Conservation (phyloP, 2,888 invertebrate species). For the Lathronympha strigana region DNA sequence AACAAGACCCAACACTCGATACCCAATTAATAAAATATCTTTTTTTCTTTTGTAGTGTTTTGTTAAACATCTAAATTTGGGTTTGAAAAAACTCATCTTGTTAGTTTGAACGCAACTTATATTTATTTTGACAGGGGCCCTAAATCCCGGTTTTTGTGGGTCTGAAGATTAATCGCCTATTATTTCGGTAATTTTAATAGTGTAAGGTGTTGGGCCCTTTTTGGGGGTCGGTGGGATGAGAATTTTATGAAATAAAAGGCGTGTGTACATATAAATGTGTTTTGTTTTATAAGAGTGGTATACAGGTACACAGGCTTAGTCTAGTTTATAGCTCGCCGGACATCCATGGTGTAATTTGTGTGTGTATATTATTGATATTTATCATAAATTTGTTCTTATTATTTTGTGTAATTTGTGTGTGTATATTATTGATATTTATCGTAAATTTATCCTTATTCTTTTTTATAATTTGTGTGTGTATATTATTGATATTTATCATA, state of each 20-base stretch:
- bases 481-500: too few relatives aligned
- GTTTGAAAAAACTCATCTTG: conserved; percentile 58
- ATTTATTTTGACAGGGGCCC: conserved; percentile 76
- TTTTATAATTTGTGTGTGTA: too few relatives aligned
- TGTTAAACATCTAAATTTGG: conserved; percentile 82
- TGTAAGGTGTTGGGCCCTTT: conserved; percentile 64
- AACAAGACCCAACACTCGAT: conserved; percentile 61
- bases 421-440: too few relatives aligned
- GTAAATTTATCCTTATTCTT: too few relatives aligned
- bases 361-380: too few relatives aligned
- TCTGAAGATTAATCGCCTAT: conserved; percentile 77
- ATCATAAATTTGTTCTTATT: too few relatives aligned
- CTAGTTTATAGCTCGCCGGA: too few relatives aligned
- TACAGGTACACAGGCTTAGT: too few relatives aligned
- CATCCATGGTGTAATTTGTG: too few relatives aligned
- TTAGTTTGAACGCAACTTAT: conserved; percentile 62
- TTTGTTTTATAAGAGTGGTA: neutral
- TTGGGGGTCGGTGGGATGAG: conserved; percentile 51
- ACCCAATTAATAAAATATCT: conserved; percentile 74
- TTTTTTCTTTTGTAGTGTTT: conserved; percentile 70
- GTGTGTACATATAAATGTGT: neutral
- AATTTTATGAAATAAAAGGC: neutral
- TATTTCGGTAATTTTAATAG: conserved; percentile 79
- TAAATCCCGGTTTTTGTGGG: conserved; percentile 74
- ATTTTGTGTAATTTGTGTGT: too few relatives aligned